phyloP scores from a whole-genome alignment of 2,113 vertebrate species.

The Aleadryas rufinucha region DNA sequence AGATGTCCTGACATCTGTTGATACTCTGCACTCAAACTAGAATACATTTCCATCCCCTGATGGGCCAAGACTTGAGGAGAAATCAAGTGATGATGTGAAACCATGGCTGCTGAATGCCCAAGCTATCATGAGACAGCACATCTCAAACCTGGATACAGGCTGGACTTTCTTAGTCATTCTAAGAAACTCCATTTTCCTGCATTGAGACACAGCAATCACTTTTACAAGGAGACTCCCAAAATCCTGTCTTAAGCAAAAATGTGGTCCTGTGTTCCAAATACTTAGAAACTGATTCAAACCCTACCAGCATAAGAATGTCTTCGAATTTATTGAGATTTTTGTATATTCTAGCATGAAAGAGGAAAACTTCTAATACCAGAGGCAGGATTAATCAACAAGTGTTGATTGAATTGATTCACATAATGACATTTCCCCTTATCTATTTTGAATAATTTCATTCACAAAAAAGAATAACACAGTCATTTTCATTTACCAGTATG shows the following conservation, averaged over 20 bases:
- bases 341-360: not conserved
- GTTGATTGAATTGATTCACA: not conserved
- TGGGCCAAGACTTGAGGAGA: not conserved
- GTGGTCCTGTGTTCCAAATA: not conserved
- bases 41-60: not conserved
- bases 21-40: not conserved
- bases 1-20: not conserved
- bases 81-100: not conserved
- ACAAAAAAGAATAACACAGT: not conserved
- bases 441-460: conserved; percentile 37
- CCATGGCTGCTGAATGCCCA: not conserved
- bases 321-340: not conserved
- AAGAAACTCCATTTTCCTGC: not conserved
- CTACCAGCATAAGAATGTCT: not conserved
- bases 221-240: not conserved
- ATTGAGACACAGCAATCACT: not conserved
- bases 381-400: not conserved
- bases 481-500: conserved; percentile 22
- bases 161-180: not conserved
- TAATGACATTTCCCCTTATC: conserved; percentile 7
- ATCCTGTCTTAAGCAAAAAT: not conserved
- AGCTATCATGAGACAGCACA: not conserved
- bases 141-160: not conserved
- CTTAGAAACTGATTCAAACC: not conserved
- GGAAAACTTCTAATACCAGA: not conserved